Evolutionary conservation across 2,113 vertebrate genomes (phyloP), one percentile per base, ranked within the genome.

Genomic region (Hyperopisus bebe): DNA sequence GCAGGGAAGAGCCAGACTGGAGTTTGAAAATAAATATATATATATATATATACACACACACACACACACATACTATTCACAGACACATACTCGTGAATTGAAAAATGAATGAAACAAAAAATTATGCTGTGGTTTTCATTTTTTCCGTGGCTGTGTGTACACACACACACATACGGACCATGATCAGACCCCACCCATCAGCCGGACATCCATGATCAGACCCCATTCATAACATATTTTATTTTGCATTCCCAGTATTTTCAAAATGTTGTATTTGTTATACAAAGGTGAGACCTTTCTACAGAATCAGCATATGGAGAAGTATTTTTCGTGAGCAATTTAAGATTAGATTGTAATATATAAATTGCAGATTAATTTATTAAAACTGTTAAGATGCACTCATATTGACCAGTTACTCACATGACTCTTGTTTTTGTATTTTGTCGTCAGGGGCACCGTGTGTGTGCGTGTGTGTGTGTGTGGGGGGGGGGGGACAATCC

Each of bases 271-370:
- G 51, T 80, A 80, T 89, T 80, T 74, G 70, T 53, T 89, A 89
- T 89, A 80, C 27, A 13, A 77, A 89, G 88, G 88, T 55, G 17
- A 35, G 85, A 27, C 31, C 48, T 90, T 90, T 90, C 51, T 90
- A 90, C 82, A 86, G 86, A 90, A 50, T 53, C 19, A 82, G 35
- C 11, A 8, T 15, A 31, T 55, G 80, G 80, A 90, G 51, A 48
- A 74, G 27, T 87, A 90, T 87, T 90, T 86, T 90, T 88, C 88
- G 89, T 77, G 84, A 77, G 86, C 31, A 88, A 44, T 88, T 70
- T 51, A 66, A 80, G 50, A 88, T 90, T 55, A 90, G 85, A 87
- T 82, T 90, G 89, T 80, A 55, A 88, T 90, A 88, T 88, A 90
- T 77, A 77, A 88, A 90, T 53, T 86, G 27, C n/a, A 15, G 53